Evolutionary conservation across 2,888 invertebrate species (phyloP).

Genomic region (Automeris io): DNA sequence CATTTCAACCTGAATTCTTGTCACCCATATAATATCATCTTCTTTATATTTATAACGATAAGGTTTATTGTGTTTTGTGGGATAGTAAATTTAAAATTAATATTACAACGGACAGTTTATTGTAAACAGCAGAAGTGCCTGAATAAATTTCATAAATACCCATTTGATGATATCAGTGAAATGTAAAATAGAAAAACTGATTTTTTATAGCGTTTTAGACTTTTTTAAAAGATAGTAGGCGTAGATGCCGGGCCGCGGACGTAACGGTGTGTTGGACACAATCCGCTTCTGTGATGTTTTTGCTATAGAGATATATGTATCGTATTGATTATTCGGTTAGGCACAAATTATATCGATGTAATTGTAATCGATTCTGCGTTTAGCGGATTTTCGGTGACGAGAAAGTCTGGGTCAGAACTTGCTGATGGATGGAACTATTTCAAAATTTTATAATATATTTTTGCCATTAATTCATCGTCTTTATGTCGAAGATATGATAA

Average conservation of each 20-base stretch:
- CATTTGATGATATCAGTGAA: constrained; percentile 51
- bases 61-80: neutral
- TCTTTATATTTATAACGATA: constrained; percentile 12
- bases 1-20: neutral
- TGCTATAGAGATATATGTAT: constrained; percentile 42
- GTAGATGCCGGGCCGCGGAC: constrained; percentile 40
- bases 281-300: constrained; percentile 69
- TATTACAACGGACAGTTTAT: constrained; percentile 26
- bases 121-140: constrained; percentile 64
- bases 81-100: constrained; percentile 8
- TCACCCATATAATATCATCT: neutral
- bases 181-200: constrained; percentile 50
- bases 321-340: constrained; percentile 27
- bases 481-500: constrained; percentile 49
- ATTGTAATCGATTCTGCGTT: constrained; percentile 13
- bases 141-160: constrained; percentile 40
- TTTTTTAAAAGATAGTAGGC: constrained; percentile 55
- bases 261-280: constrained; percentile 47
- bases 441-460: constrained; percentile 59
- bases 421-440: constrained; percentile 40
- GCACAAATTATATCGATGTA: constrained; percentile 18
- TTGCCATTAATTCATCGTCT: constrained; percentile 54
- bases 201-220: constrained; percentile 66
- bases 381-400: constrained; percentile 10
- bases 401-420: constrained; percentile 30